Evolutionary conservation across 2,797 vertebrate species (phyloP).

Genomic region (Alcedo atthis): DNA sequence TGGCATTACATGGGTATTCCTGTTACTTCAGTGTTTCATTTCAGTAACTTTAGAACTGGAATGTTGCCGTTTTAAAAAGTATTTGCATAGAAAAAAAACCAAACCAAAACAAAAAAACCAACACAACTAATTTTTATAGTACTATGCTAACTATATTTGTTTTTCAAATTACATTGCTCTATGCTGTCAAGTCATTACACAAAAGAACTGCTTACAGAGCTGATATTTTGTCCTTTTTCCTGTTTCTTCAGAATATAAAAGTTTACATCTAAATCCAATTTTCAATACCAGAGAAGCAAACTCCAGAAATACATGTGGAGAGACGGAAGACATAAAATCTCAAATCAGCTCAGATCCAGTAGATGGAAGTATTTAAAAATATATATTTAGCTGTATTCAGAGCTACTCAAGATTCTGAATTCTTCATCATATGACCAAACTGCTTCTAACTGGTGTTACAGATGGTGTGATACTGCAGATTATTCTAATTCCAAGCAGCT

Average conservation of each 20-base stretch:
- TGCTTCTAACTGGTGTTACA: constrained; percentile 17
- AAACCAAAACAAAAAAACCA: neutral
- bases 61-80: neutral
- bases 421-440: constrained; percentile 39
- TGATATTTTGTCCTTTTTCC: neutral
- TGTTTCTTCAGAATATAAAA: neutral
- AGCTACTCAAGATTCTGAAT: constrained; percentile 32
- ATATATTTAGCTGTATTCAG: neutral
- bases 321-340: neutral
- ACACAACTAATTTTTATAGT: neutral
- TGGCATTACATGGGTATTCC: neutral
- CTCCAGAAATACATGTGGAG: neutral
- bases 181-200: neutral
- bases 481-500: constrained; percentile 46
- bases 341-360: neutral
- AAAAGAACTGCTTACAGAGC: neutral
- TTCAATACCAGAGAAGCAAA: neutral
- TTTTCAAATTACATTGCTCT: neutral
- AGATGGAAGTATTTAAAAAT: constrained; percentile 34
- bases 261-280: neutral
- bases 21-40: neutral
- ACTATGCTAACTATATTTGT: neutral
- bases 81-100: neutral
- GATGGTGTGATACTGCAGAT: constrained; percentile 52
- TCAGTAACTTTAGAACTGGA: neutral